Evolutionary conservation across 2,113 vertebrate genomes (phyloP).

Genomic region (Bucco capensis): DNA sequence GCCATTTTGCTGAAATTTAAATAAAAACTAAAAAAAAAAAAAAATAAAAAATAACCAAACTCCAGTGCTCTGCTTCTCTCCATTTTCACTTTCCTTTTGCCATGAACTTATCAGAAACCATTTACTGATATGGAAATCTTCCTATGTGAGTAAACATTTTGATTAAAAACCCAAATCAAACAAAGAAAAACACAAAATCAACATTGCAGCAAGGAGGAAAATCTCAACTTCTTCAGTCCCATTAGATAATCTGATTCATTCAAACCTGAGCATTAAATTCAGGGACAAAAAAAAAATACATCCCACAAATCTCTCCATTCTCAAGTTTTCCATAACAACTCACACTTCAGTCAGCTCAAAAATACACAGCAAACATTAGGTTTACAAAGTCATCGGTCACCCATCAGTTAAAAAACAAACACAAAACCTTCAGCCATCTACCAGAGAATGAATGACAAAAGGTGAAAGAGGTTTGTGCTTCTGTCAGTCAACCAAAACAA

Average conservation of each 20-base stretch:
- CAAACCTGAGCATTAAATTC: not conserved
- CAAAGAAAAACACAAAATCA: not conserved
- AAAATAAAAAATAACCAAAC: not conserved
- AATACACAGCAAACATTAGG: not conserved
- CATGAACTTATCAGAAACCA: not conserved
- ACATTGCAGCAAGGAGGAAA: not conserved
- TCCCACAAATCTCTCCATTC: not conserved
- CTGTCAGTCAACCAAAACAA: not conserved
- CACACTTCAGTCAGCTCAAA: not conserved
- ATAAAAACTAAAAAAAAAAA: not conserved
- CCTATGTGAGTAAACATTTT: not conserved
- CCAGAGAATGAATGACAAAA: not conserved
- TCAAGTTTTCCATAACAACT: fast-evolving
- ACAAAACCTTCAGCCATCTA: not conserved
- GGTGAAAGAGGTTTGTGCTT: not conserved
- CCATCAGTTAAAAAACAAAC: not conserved
- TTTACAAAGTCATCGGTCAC: not conserved
- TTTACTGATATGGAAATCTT: not conserved
- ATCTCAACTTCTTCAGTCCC: not conserved
- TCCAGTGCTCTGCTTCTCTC: not conserved
- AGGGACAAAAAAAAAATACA: not conserved
- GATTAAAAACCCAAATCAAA: not conserved
- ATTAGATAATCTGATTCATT: not conserved
- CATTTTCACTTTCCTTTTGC: not conserved
- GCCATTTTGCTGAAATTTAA: not conserved